Evolutionary conservation across 1,140 invertebrate species (phyloP).

Genomic region (Brachionus koreanus): DNA sequence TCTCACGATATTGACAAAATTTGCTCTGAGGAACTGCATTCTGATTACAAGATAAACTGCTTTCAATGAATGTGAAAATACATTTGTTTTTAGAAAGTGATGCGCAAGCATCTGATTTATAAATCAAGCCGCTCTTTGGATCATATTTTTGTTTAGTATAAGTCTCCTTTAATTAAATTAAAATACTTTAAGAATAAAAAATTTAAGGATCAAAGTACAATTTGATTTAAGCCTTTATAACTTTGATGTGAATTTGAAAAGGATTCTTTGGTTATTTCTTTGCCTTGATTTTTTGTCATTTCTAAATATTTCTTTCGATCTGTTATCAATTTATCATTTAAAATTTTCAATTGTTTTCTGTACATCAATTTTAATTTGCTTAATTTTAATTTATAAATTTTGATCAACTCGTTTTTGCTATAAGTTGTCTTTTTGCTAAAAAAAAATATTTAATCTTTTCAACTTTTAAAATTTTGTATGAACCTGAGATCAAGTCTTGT

Average conservation of each 20-base stretch:
- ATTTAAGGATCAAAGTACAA: not conserved
- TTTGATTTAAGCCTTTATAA: not conserved
- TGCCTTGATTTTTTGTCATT: not conserved
- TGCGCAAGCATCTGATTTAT: not conserved
- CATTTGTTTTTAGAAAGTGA: not conserved
- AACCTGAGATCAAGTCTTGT: not conserved
- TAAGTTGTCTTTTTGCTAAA: not conserved
- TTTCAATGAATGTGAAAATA: not conserved
- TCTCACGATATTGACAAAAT: not conserved
- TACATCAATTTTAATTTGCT: conserved; percentile 19
- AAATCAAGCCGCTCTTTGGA: not conserved
- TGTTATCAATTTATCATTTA: conserved; percentile 19
- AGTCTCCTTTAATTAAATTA: not conserved
- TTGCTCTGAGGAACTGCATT: not conserved
- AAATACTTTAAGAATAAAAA: not conserved
- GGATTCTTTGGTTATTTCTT: not conserved
- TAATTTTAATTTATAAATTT: conserved; percentile 10
- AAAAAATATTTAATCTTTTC: not conserved
- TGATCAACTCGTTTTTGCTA: not conserved
- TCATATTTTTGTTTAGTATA: conserved; percentile 1
- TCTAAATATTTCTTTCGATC: not conserved
- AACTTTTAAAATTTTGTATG: not conserved
- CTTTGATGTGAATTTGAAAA: not conserved
- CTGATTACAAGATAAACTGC: not conserved
- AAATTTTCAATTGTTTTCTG: not conserved